Percentiles rank a stretch among this genome's conserved stretches.
These are phyloP conservation scores for Fragum sueziense DNA, from an alignment of 2,888 invertebrate genomes.

Conservation along the genomic window DNA sequence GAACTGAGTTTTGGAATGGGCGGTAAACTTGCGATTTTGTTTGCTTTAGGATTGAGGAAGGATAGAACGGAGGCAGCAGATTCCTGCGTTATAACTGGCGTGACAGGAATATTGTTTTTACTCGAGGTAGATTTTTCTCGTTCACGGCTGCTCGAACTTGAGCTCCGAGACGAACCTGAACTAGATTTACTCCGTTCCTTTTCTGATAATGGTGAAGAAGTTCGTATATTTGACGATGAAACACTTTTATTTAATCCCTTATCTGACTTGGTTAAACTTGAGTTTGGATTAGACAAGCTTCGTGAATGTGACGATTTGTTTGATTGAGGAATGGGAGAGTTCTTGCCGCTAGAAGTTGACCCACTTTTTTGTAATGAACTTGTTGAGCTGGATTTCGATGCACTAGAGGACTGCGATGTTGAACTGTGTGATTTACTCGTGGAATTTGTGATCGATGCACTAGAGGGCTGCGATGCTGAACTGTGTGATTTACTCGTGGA, in stretches of 20 bases:
- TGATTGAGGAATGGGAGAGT: conserved; percentile 47
- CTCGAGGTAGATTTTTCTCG: conserved; percentile 63
- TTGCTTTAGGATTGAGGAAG: conserved; percentile 72
- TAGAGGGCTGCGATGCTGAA: conserved; percentile 21
- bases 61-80: conserved; percentile 69
- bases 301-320: conserved; percentile 47
- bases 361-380: conserved; percentile 45
- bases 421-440: conserved; percentile 11
- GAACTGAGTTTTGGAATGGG: conserved; percentile 74
- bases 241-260: conserved; percentile 45
- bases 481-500: not conserved
- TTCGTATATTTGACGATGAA: conserved; percentile 40
- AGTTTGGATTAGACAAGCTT: conserved; percentile 33
- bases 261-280: conserved; percentile 41
- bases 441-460: conserved; percentile 13
- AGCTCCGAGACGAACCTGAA: conserved; percentile 37
- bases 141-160: conserved; percentile 51
- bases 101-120: conserved; percentile 49
- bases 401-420: conserved; percentile 14
- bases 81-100: conserved; percentile 52
- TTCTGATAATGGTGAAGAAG: conserved; percentile 53
- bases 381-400: conserved; percentile 27
- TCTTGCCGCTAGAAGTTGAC: conserved; percentile 54
- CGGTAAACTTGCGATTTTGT: conserved; percentile 74
- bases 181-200: conserved; percentile 49